These are phyloP conservation scores for Rhinichthys klamathensis DNA, from an alignment of 2,113 vertebrate species.

Conservation along the genomic window DNA sequence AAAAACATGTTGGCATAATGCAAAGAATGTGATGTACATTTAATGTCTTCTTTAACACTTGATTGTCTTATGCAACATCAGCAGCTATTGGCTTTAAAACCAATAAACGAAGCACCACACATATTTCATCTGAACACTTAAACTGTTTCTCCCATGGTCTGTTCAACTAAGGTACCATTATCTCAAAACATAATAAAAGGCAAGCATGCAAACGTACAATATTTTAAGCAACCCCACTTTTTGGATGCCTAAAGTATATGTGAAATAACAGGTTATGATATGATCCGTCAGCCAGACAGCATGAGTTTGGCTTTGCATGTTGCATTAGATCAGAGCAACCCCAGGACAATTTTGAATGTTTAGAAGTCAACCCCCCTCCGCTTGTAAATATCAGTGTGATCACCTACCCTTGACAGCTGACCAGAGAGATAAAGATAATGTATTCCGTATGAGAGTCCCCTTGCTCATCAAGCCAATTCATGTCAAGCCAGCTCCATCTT, in stretches of 20 bases:
- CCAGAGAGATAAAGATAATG: conserved; percentile 44
- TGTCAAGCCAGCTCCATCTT: conserved; percentile 1
- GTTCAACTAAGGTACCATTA: background rate
- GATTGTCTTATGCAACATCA: background rate
- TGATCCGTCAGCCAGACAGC: conserved; percentile 17
- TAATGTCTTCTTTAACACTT: conserved; percentile 3
- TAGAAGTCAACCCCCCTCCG: conserved; percentile 16
- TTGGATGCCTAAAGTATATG: background rate
- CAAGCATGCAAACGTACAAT: background rate
- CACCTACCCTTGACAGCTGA: conserved; percentile 27
- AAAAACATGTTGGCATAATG: background rate
- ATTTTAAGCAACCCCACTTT: background rate
- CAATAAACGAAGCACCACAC: conserved; percentile 25
- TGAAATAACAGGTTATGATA: background rate
- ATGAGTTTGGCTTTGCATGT: background rate
- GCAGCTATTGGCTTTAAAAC: conserved; percentile 15
- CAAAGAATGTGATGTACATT: conserved; percentile 8
- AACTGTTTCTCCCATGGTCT: background rate
- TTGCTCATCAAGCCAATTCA: conserved; percentile 39
- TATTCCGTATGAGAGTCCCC: conserved; percentile 42
- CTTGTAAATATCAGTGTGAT: conserved; percentile 29
- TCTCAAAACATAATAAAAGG: background rate
- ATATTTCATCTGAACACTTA: background rate
- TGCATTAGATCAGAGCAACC: conserved; percentile 32
- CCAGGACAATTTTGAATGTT: conserved; percentile 24